A percentile compares a stretch with the other conserved stretches of the same genome.
Evolutionary conservation across 2,888 invertebrate genomes (phyloP).

Genomic region (Fabriciana adippe): DNA sequence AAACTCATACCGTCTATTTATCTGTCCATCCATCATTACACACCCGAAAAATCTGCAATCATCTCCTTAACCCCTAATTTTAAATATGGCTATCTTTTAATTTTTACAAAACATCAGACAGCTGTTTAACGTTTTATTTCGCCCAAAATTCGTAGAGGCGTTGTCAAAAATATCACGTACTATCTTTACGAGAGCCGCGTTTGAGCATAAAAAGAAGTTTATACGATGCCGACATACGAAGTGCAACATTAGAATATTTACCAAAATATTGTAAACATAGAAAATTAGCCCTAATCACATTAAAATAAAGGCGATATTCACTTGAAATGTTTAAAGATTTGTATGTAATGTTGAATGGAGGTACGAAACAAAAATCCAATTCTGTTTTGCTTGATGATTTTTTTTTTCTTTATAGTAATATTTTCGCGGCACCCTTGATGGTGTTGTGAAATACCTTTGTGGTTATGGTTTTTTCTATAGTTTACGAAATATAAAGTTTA

Average conservation of each 20-base stretch:
- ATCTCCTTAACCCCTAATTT: not conserved
- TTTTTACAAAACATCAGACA: conserved; percentile 15
- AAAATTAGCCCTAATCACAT: conserved; percentile 26
- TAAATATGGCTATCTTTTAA: conserved; percentile 22
- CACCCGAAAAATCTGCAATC: too few relatives aligned
- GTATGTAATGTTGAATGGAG: conserved; percentile 47
- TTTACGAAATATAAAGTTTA: too few relatives aligned
- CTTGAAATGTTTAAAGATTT: conserved; percentile 11
- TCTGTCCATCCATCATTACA: too few relatives aligned
- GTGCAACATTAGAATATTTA: conserved; percentile 36
- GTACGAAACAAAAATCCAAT: conserved; percentile 59
- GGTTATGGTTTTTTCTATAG: too few relatives aligned
- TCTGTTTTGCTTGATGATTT: conserved; percentile 53
- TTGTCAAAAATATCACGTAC: conserved; percentile 77
- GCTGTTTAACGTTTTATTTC: conserved; percentile 50
- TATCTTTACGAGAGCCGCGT: conserved; percentile 68
- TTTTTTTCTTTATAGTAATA: conserved; percentile 58
- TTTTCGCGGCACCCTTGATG: conserved; percentile 38
- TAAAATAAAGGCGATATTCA: conserved; percentile 16
- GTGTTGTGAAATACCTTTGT: conserved; percentile 20
- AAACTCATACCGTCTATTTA: too few relatives aligned
- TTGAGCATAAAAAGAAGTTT: conserved; percentile 75
- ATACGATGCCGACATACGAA: conserved; percentile 50
- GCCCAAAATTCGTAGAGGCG: conserved; percentile 46
- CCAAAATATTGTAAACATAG: conserved; percentile 3